Percentiles rank a stretch among this genome's conserved stretches.
Conservation (phyloP, 2,797 vertebrate species). For the Acanthornis magna region DNA sequence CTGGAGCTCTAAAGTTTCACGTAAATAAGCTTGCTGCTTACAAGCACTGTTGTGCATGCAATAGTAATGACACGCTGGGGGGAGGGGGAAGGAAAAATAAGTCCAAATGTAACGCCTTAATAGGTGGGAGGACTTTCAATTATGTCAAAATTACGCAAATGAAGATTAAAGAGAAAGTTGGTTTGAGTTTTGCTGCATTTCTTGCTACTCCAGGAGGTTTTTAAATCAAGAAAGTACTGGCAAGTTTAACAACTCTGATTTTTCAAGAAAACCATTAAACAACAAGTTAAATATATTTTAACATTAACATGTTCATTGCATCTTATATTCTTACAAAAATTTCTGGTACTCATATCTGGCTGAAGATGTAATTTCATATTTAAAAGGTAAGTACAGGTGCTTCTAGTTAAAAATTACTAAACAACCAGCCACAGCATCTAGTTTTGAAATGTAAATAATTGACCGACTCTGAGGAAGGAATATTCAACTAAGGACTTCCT, state of each 20-base stretch:
- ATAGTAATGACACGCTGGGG: background rate
- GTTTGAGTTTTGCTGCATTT: background rate
- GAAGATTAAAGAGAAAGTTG: background rate
- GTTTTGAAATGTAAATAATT: background rate
- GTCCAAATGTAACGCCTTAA: background rate
- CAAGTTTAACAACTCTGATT: background rate
- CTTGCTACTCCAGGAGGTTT: background rate
- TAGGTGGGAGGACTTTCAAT: background rate
- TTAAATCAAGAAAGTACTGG: background rate
- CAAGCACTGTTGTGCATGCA: conserved; percentile 10
- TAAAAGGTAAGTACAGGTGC: background rate
- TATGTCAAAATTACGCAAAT: background rate
- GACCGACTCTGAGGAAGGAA: background rate
- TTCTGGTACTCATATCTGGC: background rate
- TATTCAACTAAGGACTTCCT: background rate
- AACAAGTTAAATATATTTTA: background rate
- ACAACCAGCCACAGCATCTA: background rate
- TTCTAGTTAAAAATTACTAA: background rate
- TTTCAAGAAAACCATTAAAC: background rate
- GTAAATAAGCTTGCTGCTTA: conserved; percentile 51
- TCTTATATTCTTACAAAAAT: background rate
- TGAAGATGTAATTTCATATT: background rate
- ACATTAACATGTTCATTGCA: background rate
- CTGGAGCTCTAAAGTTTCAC: conserved; percentile 25
- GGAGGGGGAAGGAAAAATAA: background rate